phyloP scores from a whole-genome alignment of 2,113 vertebrate genomes.

The Prietella phreatophila region DNA sequence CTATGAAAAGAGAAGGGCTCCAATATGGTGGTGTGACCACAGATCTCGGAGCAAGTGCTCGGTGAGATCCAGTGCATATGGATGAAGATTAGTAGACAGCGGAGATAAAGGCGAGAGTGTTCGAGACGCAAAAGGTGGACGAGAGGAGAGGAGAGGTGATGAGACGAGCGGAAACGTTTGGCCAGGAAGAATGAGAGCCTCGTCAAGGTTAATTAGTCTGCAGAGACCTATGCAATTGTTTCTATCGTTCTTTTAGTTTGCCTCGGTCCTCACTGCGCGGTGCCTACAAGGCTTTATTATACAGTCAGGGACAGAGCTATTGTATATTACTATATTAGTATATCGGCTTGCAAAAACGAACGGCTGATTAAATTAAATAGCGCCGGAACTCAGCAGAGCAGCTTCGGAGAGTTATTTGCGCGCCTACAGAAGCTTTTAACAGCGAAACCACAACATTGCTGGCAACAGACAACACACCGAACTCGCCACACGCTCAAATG shows the following conservation, averaged over 20 bases:
- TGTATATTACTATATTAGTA: conserved; percentile 23
- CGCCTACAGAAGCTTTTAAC: conserved; percentile 18
- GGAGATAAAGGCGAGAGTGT: conserved; percentile 32
- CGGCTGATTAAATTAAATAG: conserved; percentile 19
- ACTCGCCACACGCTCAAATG: conserved; percentile 19
- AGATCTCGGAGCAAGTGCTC: background rate
- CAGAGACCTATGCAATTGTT: conserved; percentile 68
- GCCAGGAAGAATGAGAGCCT: conserved; percentile 68
- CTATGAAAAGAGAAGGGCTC: background rate
- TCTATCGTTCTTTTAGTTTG: conserved; percentile 67
- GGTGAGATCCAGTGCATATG: background rate
- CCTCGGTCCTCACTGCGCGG: background rate
- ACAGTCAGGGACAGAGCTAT: conserved; percentile 4
- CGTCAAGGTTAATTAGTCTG: conserved; percentile 80
- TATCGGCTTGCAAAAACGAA: background rate
- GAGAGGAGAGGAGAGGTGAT: conserved; percentile 24
- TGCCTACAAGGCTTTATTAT: conserved; percentile 28
- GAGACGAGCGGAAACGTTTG: conserved; percentile 65
- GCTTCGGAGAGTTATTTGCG: background rate
- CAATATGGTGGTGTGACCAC: background rate
- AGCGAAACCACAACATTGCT: conserved; percentile 11
- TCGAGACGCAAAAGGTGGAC: conserved; percentile 19
- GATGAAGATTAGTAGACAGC: conserved; percentile 4
- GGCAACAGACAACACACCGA: background rate
- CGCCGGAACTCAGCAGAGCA: background rate